These are phyloP conservation scores for Gymnoscopelus microlampas DNA, from an alignment of 2,797 vertebrate species.

Conservation along the genomic window DNA sequence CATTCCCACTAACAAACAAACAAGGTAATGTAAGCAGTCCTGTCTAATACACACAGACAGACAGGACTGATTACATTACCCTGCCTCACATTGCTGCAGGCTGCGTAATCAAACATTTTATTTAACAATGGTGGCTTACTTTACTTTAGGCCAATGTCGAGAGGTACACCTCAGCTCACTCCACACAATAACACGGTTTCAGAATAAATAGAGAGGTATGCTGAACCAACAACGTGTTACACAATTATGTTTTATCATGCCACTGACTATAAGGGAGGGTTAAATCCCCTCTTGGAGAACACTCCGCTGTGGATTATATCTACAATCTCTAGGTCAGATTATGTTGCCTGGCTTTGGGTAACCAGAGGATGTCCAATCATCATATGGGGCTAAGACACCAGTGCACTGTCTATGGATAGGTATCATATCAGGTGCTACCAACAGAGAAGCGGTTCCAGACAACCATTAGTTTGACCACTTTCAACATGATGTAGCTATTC, in stretches of 20 bases:
- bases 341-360: constrained; percentile 51
- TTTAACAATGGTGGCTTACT: no score
- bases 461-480: neutral
- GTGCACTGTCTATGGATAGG: neutral
- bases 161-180: no score
- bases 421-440: constrained; percentile 16
- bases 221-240: neutral
- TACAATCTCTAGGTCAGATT: constrained; percentile 44
- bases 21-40: no score
- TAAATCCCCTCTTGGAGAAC: constrained; percentile 41
- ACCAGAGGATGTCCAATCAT: constrained; percentile 54
- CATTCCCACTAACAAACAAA: no score
- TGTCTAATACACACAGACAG: no score
- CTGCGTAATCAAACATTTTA: no score
- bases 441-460: neutral
- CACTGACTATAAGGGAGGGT: constrained; percentile 42
- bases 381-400: constrained; percentile 35
- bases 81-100: no score
- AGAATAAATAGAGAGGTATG: neutral
- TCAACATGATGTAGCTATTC: no score
- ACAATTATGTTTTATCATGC: constrained; percentile 11
- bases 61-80: no score
- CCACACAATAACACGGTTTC: no score
- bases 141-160: no score
- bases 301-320: constrained; percentile 63